These are phyloP conservation scores for Rhinopomastus cyanomelas DNA, from an alignment of 2,113 vertebrate genomes.

Conservation along the genomic window DNA sequence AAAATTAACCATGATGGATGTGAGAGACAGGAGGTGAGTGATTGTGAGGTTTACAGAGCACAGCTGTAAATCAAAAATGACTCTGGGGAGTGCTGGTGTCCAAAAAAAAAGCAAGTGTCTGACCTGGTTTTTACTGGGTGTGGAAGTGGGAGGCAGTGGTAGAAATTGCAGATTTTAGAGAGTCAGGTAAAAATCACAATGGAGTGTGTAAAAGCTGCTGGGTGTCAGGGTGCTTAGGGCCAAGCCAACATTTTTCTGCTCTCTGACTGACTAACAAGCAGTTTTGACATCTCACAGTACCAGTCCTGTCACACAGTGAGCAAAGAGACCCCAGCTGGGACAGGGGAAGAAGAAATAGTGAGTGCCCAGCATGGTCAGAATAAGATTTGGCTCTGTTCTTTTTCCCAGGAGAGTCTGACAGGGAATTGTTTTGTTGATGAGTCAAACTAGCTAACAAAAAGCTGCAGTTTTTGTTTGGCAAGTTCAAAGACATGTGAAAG, in stretches of 20 bases:
- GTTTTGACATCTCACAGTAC: background rate
- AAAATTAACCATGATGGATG: background rate
- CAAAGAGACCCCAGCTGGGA: background rate
- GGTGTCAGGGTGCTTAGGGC: background rate
- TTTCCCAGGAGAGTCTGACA: background rate
- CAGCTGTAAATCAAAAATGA: background rate
- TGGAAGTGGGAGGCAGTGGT: background rate
- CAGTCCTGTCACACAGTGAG: background rate
- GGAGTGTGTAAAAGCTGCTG: background rate
- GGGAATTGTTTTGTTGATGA: background rate
- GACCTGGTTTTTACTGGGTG: background rate
- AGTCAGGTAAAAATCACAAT: background rate
- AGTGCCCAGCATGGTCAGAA: background rate
- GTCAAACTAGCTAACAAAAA: background rate
- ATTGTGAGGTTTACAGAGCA: background rate
- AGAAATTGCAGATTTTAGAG: background rate
- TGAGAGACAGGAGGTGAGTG: background rate
- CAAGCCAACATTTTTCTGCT: background rate
- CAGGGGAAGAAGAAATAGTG: background rate
- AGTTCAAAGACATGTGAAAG: rapidly evolving
- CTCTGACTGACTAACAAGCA: background rate
- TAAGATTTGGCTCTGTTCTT: background rate
- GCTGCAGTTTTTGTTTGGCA: background rate
- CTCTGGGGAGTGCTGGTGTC: background rate
- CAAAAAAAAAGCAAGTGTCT: background rate